These are phyloP conservation scores for Monoplex corrugatus DNA, from an alignment of 2,888 invertebrate species.

Conservation along the genomic window DNA sequence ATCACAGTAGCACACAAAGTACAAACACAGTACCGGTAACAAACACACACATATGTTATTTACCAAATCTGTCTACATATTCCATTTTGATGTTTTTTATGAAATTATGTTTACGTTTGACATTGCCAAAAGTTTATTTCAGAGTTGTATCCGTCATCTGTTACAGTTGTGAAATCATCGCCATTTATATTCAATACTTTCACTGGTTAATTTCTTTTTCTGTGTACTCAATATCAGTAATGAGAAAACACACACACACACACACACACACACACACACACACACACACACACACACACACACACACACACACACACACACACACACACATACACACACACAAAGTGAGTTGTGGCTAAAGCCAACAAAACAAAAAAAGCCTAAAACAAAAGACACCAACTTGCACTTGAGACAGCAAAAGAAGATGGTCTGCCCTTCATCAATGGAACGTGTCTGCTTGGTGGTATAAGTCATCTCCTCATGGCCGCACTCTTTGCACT, in stretches of 20 bases:
- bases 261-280: neutral
- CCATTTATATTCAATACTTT: no score
- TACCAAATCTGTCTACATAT: no score
- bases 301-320: neutral
- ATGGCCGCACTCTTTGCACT: constrained; percentile 92
- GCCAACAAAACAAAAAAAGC: neutral
- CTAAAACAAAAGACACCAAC: constrained; percentile 83
- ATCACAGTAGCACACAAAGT: neutral
- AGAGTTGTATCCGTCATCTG: no score
- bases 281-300: neutral
- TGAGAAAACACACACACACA: neutral
- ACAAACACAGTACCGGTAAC: neutral
- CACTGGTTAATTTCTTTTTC: no score
- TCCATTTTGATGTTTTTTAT: neutral
- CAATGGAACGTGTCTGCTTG: constrained; percentile 95
- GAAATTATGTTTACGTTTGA: no score
- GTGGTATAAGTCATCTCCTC: constrained; percentile 98
- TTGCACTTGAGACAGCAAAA: constrained; percentile 97
- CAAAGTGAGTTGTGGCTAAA: no score
- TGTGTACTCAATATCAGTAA: neutral
- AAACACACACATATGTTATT: neutral
- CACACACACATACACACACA: neutral
- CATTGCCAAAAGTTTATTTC: no score
- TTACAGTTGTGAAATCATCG: no score
- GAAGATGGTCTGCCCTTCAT: constrained; percentile 99